These are phyloP conservation scores for Xyliphius kryptos DNA, from an alignment of 2,113 vertebrate species.

Conservation along the genomic window DNA sequence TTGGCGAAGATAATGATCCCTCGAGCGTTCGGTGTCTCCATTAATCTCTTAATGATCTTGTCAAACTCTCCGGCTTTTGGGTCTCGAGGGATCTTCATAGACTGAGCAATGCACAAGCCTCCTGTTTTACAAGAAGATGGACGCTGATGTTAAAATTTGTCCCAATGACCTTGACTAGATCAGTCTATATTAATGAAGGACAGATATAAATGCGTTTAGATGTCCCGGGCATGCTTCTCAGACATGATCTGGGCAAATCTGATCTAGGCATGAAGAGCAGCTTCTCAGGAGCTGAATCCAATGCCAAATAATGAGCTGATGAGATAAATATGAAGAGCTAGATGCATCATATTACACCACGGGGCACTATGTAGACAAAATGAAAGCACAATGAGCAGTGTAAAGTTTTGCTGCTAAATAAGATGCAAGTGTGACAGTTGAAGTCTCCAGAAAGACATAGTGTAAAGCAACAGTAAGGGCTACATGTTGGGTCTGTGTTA, in stretches of 20 bases:
- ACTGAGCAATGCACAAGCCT: conserved; percentile 67
- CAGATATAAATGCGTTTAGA: conserved; percentile 43
- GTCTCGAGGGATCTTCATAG: conserved; percentile 71
- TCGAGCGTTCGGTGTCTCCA: conserved; percentile 71
- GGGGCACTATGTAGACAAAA: no score
- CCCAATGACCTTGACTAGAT: conserved; percentile 27
- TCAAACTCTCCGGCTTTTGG: conserved; percentile 69
- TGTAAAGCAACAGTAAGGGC: no score
- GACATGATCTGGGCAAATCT: conserved; percentile 1
- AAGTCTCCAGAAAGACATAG: no score
- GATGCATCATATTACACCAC: no score
- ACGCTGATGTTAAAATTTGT: conserved; percentile 31
- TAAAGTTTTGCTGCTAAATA: no score
- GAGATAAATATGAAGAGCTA: no score
- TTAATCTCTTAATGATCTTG: conserved; percentile 68
- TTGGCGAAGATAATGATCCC: conserved; percentile 74
- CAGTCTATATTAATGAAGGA: conserved; percentile 43
- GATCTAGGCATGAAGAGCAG: no score
- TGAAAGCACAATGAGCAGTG: no score
- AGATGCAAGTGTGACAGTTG: no score
- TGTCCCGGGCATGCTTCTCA: conserved; percentile 21
- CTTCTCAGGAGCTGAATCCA: no score
- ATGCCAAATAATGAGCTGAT: no score
- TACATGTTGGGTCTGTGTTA: no score
- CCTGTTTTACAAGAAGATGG: conserved; percentile 47